Evolutionary conservation across 30 jellyfish, hydroid and myxozoan species (phyloP), one percentile per base, ranked within the genome.

Genomic region (Chrysaora quinquecirrha): DNA sequence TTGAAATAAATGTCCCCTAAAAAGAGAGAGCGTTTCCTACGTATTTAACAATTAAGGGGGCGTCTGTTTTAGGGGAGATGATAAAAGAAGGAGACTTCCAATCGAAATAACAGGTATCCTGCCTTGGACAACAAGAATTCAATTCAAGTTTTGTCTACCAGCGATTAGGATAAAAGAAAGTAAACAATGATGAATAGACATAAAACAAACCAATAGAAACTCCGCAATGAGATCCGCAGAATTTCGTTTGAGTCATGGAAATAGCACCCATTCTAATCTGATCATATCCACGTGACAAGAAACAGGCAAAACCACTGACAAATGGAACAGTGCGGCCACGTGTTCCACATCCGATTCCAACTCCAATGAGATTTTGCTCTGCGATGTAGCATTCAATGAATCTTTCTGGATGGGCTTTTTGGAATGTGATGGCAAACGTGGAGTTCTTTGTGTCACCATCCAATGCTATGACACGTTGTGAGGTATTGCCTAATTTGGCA

Each of bases 221-320:
- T 56, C 99, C 99, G 54, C 87, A 88, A 63, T 94, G 99, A 28
- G 99, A 87, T 33, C 99, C 99, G 49, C 87, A 84, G 74, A 94
- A 76, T 61, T 94, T 94, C 35, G 84, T 52, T 48, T 84, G 89
- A 0, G 97, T 87, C 89, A 89, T 94, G 7, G 99, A 94, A 48
- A 94, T 94, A 0, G 97, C 99, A 0, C 97, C 99, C 99, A 94
- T 94, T 65, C 99, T 84, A 47, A 94, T 87, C 79, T 94, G 99
- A 64, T 94, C 99, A 84, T 52, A 94, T 24, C 89, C 99, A 52
- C 99, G 99, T 14, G 97, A 82, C 66, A 94, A 66, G 87, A 94
- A 94, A 49, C 96, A 85, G 10, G 99, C 99, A 63, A 94, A 94
- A 12, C 98, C 93, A 34, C 99, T 94, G 73, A 88, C 93, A 49